phyloP scores from a whole-genome alignment of 2,888 invertebrate species.

The Meta bourneti region DNA sequence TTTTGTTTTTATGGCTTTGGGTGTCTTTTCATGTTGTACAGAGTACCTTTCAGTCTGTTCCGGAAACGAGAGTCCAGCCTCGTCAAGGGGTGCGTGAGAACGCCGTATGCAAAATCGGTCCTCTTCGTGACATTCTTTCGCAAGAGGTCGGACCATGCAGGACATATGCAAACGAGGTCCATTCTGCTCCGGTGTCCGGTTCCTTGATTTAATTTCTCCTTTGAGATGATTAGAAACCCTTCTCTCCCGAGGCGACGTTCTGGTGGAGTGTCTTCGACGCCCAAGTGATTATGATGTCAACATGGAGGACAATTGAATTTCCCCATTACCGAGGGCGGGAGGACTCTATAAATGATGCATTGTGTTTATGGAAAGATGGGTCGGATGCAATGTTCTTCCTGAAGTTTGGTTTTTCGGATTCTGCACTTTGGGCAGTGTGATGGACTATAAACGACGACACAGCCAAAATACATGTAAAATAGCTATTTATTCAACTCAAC shows the following conservation, averaged over 20 bases:
- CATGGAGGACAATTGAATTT: neutral
- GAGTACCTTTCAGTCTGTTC: neutral
- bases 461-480: too few species aligned
- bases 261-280: neutral
- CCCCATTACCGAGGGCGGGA: neutral
- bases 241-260: neutral
- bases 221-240: neutral
- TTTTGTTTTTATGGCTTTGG: neutral
- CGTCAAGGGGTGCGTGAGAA: too few species aligned
- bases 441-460: too few species aligned
- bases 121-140: too few species aligned
- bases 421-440: too few species aligned
- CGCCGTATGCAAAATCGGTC: too few species aligned
- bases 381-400: too few species aligned
- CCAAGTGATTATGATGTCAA: neutral
- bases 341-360: neutral
- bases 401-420: too few species aligned
- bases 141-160: neutral
- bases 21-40: neutral
- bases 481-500: too few species aligned
- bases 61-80: too few species aligned
- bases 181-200: neutral
- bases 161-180: neutral
- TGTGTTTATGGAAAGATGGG: too few species aligned
- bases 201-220: neutral